Percentiles rank a stretch among this genome's conserved stretches.
phyloP scores from a whole-genome alignment of 2,113 vertebrate species.

The Callospermophilus lateralis region DNA sequence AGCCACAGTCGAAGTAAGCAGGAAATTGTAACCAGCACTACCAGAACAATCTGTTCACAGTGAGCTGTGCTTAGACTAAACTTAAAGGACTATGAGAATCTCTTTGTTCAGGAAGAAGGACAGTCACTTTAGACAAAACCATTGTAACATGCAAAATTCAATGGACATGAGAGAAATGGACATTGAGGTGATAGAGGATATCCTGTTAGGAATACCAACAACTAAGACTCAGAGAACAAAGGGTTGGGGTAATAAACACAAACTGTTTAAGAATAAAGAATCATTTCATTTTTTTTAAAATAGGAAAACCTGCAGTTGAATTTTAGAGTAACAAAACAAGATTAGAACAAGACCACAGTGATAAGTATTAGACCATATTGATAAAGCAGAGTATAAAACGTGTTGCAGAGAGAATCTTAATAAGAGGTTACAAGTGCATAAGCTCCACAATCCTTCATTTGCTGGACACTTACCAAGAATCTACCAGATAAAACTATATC shows the following conservation, averaged over 20 bases:
- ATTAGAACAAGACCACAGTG: background rate
- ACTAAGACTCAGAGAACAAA: background rate
- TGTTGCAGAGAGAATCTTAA: background rate
- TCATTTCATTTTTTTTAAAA: background rate
- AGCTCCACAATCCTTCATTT: background rate
- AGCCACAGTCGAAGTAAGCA: fast-evolving
- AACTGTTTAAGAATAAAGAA: background rate
- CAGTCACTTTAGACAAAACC: background rate
- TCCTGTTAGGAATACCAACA: background rate
- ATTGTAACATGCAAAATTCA: background rate
- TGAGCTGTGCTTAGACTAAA: background rate
- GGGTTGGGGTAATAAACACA: background rate
- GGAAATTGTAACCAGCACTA: background rate
- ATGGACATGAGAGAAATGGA: background rate
- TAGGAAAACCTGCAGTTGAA: background rate
- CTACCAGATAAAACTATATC: background rate
- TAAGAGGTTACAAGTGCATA: background rate
- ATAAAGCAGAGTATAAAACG: background rate
- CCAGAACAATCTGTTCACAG: background rate
- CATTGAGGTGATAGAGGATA: background rate
- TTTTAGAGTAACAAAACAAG: background rate
- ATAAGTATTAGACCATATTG: background rate
- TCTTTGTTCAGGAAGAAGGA: background rate
- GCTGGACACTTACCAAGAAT: background rate
- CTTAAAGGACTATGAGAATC: background rate